These are phyloP conservation scores for Drosophila gunungcola DNA, from an alignment of 1,140 invertebrate genomes.

Conservation along the genomic window DNA sequence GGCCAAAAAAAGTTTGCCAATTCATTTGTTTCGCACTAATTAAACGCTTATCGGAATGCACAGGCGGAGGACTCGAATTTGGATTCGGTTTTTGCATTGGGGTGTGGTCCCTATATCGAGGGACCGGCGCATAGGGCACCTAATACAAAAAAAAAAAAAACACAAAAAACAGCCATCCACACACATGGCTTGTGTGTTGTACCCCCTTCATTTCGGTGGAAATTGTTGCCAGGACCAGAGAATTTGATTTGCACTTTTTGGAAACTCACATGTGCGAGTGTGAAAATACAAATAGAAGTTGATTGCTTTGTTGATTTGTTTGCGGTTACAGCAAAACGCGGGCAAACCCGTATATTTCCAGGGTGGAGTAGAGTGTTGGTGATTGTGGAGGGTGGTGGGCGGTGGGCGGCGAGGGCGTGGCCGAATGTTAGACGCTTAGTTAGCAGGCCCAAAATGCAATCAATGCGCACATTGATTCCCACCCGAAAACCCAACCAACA, in stretches of 20 bases:
- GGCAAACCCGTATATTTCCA: conserved; percentile 12
- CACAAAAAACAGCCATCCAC: background rate
- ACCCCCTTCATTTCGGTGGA: conserved; percentile 54
- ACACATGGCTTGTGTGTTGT: conserved; percentile 17
- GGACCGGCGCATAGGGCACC: conserved; percentile 5
- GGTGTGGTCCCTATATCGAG: conserved; percentile 7
- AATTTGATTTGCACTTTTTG: conserved; percentile 76
- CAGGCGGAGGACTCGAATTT: conserved; percentile 11
- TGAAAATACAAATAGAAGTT: conserved; percentile 82
- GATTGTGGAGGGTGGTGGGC: background rate
- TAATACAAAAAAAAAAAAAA: background rate
- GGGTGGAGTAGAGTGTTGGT: too few relatives aligned
- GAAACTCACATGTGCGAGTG: conserved; percentile 49
- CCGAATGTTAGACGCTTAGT: conserved; percentile 74
- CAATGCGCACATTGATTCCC: conserved; percentile 71
- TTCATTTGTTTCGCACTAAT: conserved; percentile 56
- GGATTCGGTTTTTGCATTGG: background rate
- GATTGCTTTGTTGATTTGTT: conserved; percentile 83
- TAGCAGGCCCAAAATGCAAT: conserved; percentile 71
- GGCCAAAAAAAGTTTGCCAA: conserved; percentile 38
- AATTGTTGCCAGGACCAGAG: conserved; percentile 62
- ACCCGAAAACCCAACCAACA: conserved; percentile 2
- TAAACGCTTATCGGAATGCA: conserved; percentile 48
- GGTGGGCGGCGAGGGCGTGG: conserved; percentile 29
- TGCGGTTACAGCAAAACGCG: conserved; percentile 69